These are phyloP conservation scores for Prenolepis imparis DNA, from an alignment of 2,888 invertebrate genomes.

Conservation along the genomic window DNA sequence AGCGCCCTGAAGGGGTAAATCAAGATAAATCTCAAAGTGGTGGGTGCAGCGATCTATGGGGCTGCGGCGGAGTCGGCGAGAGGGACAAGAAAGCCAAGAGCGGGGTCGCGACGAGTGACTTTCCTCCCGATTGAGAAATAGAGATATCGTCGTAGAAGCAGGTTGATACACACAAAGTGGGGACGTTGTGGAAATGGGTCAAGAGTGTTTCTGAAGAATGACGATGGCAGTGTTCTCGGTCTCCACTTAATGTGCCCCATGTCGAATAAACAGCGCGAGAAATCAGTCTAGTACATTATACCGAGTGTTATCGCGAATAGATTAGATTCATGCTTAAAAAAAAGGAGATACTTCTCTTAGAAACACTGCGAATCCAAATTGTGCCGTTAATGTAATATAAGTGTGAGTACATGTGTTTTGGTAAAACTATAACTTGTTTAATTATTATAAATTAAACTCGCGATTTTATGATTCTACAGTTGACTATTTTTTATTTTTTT, in stretches of 20 bases:
- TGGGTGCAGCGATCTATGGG: neutral
- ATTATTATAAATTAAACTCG: neutral
- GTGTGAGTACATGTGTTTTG: neutral
- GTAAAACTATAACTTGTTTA: neutral
- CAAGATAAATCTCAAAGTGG: slow-evolving; percentile 35
- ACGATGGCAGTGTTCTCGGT: slow-evolving; percentile 66
- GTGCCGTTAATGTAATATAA: neutral
- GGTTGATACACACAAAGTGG: slow-evolving; percentile 69
- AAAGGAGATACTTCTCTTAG: neutral
- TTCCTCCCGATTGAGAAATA: slow-evolving; percentile 63
- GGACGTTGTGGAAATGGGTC: slow-evolving; percentile 72
- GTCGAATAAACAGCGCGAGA: slow-evolving; percentile 19
- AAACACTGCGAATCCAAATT: neutral
- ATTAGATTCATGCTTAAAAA: slow-evolving; percentile 2
- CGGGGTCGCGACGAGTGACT: slow-evolving; percentile 47
- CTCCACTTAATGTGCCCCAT: slow-evolving; percentile 50
- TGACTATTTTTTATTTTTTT: slow-evolving; percentile 13
- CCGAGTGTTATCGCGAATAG: neutral
- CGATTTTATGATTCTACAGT: neutral
- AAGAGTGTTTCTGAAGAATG: slow-evolving; percentile 63
- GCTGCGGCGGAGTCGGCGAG: neutral
- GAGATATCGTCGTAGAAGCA: slow-evolving; percentile 59
- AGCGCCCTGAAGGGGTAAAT: slow-evolving; percentile 20
- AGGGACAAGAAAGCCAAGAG: slow-evolving; percentile 35
- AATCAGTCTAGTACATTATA: slow-evolving; percentile 3